Base-by-base conservation (phyloP, 2,888 invertebrate genomes). In the Ypsolopha scabrella region DNA sequence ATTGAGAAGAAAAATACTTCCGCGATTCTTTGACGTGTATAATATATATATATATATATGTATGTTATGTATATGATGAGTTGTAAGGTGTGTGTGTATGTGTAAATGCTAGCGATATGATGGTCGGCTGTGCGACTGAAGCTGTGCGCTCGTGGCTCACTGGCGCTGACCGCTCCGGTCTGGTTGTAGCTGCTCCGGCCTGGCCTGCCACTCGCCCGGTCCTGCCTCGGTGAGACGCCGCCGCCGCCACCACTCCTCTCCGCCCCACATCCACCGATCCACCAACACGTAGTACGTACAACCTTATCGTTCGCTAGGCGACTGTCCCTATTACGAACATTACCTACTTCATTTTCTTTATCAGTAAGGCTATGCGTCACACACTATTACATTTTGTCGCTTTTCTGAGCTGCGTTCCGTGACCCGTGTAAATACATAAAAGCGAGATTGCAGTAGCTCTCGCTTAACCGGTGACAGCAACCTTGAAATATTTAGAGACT, bases 111-210 rank as follows among this genome's bases (percentile, higher is more conserved):
- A n/a, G 48, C 14, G 38, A 35, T 35, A 37, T n/a, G 48, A 36
- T 24, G 24, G 46, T 33, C 7, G 44, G 6, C n/a, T 9, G n/a
- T 11, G 37, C 6, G 9, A 13, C 13, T n/a, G 36, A 9, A 13
- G 43, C 43, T 48, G 48, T 48, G 48, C 48, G 48, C 13, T 36
- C 37, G 11, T n/a, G 9, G 43, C 43, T 8, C 3, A 11, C 8
- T 24, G 24, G 54, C 55, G 56, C 60, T 68, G 50, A 78, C 67
- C 54, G 60, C 58, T 67, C 53, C 58, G 60, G 62, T 80, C 70
- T 79, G 70, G 68, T 81, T 80, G 64, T 80, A 85, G 82, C 72
- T 67, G 61, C 68, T 67, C 74, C 72, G 76, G 73, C 63, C 77
- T 75, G 81, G 82, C 75, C 78, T 71, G 79, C 75, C 77, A 72